These are phyloP conservation scores for Mesaphorura yosii DNA, from an alignment of 1,140 invertebrate species.

Conservation along the genomic window DNA sequence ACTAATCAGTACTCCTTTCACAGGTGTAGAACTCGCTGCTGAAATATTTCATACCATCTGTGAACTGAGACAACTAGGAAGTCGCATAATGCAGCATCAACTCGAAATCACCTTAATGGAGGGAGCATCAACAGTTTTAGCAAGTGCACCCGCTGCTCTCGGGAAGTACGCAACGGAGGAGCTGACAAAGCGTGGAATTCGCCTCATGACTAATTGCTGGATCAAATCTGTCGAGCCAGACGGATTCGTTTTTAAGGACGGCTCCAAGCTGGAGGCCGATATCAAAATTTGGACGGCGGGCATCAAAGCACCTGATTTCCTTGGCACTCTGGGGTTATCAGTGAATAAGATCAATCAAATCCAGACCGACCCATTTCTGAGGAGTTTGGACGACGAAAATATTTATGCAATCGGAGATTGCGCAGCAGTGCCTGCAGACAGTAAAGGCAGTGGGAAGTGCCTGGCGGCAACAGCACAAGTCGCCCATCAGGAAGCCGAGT, in stretches of 20 bases:
- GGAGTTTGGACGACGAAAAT: conserved; percentile 10
- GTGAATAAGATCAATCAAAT: conserved; percentile 18
- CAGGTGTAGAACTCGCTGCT: conserved; percentile 12
- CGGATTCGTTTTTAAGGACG: conserved; percentile 17
- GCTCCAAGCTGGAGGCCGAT: conserved; percentile 8
- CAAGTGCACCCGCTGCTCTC: conserved; percentile 4
- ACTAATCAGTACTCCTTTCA: not conserved
- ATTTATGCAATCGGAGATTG: conserved; percentile 21
- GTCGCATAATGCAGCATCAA: conserved; percentile 16
- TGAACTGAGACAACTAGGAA: conserved; percentile 16
- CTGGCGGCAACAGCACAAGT: conserved; percentile 22
- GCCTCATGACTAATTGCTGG: conserved; percentile 10
- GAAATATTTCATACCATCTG: conserved; percentile 22
- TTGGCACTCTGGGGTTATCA: conserved; percentile 8
- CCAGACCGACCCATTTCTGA: conserved; percentile 13
- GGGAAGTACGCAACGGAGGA: conserved; percentile 12
- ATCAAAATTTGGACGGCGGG: conserved; percentile 25
- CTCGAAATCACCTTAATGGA: conserved; percentile 21
- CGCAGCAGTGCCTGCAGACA: conserved; percentile 8
- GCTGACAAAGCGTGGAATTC: conserved; percentile 12
- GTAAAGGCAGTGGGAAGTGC: not conserved
- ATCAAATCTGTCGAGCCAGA: conserved; percentile 13
- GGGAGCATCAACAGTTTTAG: conserved; percentile 7
- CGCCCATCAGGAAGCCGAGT: conserved; percentile 24
- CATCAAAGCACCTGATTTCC: conserved; percentile 22